phyloP scores from a whole-genome alignment of 2,888 invertebrate species.

The Stenoptilia bipunctidactyla region DNA sequence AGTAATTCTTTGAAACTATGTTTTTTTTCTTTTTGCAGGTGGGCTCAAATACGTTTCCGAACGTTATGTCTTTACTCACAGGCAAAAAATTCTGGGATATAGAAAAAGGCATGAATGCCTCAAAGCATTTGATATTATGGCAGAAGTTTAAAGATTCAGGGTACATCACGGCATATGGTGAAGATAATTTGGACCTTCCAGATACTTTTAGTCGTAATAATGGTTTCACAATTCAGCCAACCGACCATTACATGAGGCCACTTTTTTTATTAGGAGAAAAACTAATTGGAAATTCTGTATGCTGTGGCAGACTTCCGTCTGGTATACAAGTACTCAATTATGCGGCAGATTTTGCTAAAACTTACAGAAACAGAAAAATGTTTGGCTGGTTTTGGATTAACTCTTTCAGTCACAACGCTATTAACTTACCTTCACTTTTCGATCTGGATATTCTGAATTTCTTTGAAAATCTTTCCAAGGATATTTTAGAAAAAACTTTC shows the following conservation, averaged over 20 bases:
- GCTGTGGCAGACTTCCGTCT: conserved; percentile 58
- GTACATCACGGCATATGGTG: conserved; percentile 82
- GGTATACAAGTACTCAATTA: conserved; percentile 76
- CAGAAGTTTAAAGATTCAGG: conserved; percentile 75
- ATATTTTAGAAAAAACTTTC: conserved; percentile 74
- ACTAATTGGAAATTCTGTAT: conserved; percentile 40
- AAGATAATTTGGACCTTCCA: conserved; percentile 75
- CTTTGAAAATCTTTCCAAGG: conserved; percentile 61
- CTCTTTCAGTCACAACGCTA: conserved; percentile 77
- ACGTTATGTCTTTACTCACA: conserved; percentile 83
- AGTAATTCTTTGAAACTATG: neutral
- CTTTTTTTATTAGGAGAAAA: conserved; percentile 76
- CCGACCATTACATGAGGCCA: conserved; percentile 85
- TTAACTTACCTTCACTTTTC: conserved; percentile 75
- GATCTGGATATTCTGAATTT: conserved; percentile 71
- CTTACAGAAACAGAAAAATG: conserved; percentile 71
- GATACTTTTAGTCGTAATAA: conserved; percentile 71
- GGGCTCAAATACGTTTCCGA: conserved; percentile 90
- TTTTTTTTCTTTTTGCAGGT: conserved; percentile 57
- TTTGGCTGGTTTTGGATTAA: conserved; percentile 85
- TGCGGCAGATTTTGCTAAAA: conserved; percentile 72
- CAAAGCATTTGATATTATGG: conserved; percentile 83
- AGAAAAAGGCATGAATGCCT: conserved; percentile 67
- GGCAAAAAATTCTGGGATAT: conserved; percentile 70
- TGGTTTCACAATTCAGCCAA: conserved; percentile 80